These are phyloP conservation scores for Lingula anatina DNA, from an alignment of 2,888 invertebrate species.

Conservation along the genomic window DNA sequence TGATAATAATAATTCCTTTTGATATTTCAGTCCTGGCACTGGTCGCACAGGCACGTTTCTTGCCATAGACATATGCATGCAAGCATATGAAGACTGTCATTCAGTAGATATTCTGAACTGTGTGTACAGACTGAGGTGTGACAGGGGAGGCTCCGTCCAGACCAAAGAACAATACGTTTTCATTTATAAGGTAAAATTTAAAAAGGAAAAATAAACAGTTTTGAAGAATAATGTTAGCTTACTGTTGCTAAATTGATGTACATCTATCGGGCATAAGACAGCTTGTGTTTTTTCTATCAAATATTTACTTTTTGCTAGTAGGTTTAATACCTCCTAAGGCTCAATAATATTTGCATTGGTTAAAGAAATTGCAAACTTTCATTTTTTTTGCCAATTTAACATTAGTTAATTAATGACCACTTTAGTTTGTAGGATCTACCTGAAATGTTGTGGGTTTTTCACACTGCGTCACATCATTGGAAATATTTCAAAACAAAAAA, in stretches of 20 bases:
- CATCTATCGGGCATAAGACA: too few species aligned
- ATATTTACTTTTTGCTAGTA: too few species aligned
- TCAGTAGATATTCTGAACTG: constrained; percentile 80
- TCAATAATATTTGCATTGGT: too few species aligned
- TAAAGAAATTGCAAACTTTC: too few species aligned
- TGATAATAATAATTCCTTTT: constrained; percentile 6
- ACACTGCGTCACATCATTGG: not conserved
- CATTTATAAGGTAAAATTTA: constrained; percentile 72
- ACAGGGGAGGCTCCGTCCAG: constrained; percentile 83
- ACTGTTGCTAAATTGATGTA: too few species aligned
- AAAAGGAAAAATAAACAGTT: too few species aligned
- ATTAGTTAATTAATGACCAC: too few species aligned
- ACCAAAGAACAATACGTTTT: constrained; percentile 89
- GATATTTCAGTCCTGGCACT: constrained; percentile 68
- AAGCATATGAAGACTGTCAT: constrained; percentile 76
- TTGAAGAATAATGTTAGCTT: too few species aligned
- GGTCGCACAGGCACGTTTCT: constrained; percentile 83
- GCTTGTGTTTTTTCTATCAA: too few species aligned
- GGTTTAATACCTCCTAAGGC: too few species aligned
- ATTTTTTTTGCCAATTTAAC: too few species aligned
- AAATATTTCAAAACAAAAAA: not conserved
- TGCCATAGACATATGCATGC: constrained; percentile 79
- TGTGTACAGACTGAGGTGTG: constrained; percentile 77
- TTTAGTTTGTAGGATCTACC: not conserved
- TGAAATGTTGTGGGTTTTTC: not conserved